Base-by-base conservation (phyloP, 2,888 invertebrate species). In the Norana najaformis region DNA sequence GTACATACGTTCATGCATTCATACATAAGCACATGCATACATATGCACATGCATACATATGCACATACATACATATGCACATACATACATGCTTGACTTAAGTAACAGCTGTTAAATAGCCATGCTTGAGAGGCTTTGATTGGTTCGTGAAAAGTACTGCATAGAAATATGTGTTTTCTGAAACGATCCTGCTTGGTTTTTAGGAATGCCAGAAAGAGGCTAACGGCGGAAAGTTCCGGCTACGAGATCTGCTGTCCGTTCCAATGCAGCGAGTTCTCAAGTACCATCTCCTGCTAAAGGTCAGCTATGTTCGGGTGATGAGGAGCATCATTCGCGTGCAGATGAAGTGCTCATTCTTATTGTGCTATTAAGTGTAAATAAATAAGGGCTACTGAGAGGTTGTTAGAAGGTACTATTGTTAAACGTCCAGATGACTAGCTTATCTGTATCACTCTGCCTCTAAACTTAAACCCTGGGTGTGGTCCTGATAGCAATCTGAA, bases 221-320 rank as follows among this genome's bases (percentile, higher is more conserved):
- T 93, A 98, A 98, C 95, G 97, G 98, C 93, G 98, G 98, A 30
- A 97, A 98, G 94, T 98, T 99, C 94, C 97, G 98, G 95, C 95
- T 99, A 92, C 96, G 98, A 89, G 99, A 99, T 95, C 97, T 99
- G 92, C 95, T 99, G 88, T 98, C 98, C 37, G 98, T 99, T 92
- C 99, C 99, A 88, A 98, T 99, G 98, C 99, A 99, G 95, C 96
- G 99, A 94, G 97, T 99, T 93, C 96, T 99, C 92, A 99, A 99
- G 95, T 99, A 99, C 95, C 99, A 99, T 95, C 96, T 99, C 90
- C 95, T 99, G 89, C 95, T 99, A 90, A 97, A 98, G 95, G 98
- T 94, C 92, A n/a, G 69, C n/a, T 69, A 11, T 16, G 20, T 47
- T 47, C 11, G 1, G 47, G 23, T 47, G 47, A 14, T 47, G 1